Evolutionary conservation across 2,888 invertebrate species (phyloP).

Genomic region (Drosophila multiciliata): DNA sequence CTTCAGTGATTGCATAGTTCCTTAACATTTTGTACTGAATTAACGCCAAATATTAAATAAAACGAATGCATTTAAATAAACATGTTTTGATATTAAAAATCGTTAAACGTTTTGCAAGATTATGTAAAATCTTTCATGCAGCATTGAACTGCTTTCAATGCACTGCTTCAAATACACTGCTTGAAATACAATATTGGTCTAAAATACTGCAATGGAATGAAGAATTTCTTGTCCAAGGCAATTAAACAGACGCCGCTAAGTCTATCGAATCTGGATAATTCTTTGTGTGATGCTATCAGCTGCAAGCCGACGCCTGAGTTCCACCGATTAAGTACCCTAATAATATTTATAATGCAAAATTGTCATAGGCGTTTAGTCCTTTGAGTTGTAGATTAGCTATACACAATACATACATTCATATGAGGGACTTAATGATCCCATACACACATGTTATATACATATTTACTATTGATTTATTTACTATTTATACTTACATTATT

Average conservation of each 20-base stretch:
- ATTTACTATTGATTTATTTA: constrained; percentile 27
- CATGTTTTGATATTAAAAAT: background rate
- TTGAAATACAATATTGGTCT: background rate
- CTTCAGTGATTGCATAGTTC: constrained; percentile 2
- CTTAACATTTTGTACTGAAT: constrained; percentile 35
- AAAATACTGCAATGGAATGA: constrained; percentile 87
- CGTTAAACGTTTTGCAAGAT: background rate
- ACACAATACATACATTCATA: constrained; percentile 7
- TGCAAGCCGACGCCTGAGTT: constrained; percentile 52
- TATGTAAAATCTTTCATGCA: background rate
- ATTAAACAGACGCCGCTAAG: constrained; percentile 91
- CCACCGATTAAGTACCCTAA: constrained; percentile 26
- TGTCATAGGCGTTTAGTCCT: constrained; percentile 65
- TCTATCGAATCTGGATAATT: constrained; percentile 90
- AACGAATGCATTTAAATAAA: constrained; percentile 10
- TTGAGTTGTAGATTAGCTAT: constrained; percentile 36
- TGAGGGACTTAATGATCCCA: constrained; percentile 6
- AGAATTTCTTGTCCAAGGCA: constrained; percentile 92
- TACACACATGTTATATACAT: constrained; percentile 27
- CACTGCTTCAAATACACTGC: background rate
- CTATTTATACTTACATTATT: constrained; percentile 48
- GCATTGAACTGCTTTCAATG: background rate
- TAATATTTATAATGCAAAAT: constrained; percentile 58
- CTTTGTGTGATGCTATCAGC: constrained; percentile 84
- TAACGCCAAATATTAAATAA: constrained; percentile 35